phyloP scores from a whole-genome alignment of 2,113 vertebrate genomes.

The Holacanthus passer region DNA sequence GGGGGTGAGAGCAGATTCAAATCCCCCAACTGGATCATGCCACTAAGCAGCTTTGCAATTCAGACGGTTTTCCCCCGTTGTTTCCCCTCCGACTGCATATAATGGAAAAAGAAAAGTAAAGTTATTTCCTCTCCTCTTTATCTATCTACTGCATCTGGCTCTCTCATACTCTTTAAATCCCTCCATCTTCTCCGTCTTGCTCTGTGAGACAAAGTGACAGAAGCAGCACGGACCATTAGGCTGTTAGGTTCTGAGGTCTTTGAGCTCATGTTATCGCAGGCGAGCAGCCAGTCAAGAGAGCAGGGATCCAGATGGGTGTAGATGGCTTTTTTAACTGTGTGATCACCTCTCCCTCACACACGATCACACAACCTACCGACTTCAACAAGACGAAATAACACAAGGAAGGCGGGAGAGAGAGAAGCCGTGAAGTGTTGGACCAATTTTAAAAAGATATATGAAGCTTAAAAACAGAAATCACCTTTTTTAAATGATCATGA shows the following conservation, averaged over 20 bases:
- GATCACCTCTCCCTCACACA: conserved; percentile 14
- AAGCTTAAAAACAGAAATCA: neutral
- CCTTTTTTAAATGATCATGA: neutral
- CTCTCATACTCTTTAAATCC: conserved; percentile 30
- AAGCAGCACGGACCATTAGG: conserved; percentile 64
- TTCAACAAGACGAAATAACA: neutral
- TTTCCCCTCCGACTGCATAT: conserved; percentile 60
- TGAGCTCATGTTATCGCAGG: conserved; percentile 54
- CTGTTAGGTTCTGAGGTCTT: conserved; percentile 55
- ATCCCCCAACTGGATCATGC: conserved; percentile 77
- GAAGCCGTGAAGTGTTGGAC: too few species aligned
- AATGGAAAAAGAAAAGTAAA: conserved; percentile 59
- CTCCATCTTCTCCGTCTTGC: conserved; percentile 32
- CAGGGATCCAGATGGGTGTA: conserved; percentile 52
- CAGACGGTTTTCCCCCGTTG: conserved; percentile 41
- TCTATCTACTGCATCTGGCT: conserved; percentile 43
- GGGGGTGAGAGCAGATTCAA: conserved; percentile 77
- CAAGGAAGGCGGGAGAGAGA: neutral
- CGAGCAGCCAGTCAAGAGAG: conserved; percentile 57
- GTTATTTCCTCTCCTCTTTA: conserved; percentile 55
- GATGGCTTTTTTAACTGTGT: conserved; percentile 47
- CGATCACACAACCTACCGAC: neutral
- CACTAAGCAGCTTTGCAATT: conserved; percentile 82
- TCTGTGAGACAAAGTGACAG: conserved; percentile 63
- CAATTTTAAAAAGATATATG: neutral